Evolutionary conservation across 2,797 vertebrate genomes (phyloP).

Genomic region (Taeniopygia guttata): DNA sequence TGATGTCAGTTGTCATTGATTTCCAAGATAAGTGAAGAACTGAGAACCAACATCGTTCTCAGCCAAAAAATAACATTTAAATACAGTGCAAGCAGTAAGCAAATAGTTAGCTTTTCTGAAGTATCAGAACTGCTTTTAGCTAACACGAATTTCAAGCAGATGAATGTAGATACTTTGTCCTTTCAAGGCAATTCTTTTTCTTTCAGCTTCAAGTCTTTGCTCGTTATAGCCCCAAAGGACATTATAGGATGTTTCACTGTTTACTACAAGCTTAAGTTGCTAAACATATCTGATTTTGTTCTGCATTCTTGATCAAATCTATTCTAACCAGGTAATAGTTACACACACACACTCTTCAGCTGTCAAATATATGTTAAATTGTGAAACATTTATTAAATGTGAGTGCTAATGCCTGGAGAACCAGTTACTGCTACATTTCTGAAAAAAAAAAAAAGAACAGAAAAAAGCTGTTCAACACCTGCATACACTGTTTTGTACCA

Average conservation of each 20-base stretch:
- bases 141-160: not conserved
- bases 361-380: constrained; percentile 26
- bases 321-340: constrained; percentile 26
- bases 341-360: not conserved
- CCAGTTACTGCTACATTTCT: not conserved
- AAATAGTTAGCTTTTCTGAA: not conserved
- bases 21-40: not conserved
- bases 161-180: not conserved
- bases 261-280: not conserved
- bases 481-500: constrained; percentile 64
- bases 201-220: not conserved
- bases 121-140: not conserved
- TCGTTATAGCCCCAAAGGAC: not conserved
- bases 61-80: not conserved
- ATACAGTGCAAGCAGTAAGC: not conserved
- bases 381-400: constrained; percentile 6
- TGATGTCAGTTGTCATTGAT: not conserved
- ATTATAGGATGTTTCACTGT: not conserved
- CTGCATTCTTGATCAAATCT: not conserved
- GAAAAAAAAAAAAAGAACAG: constrained; percentile 12
- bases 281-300: constrained; percentile 14
- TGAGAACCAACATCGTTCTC: not conserved
- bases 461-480: constrained; percentile 68
- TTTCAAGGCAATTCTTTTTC: not conserved
- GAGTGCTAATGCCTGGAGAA: not conserved